Conservation (phyloP, 2,888 invertebrate genomes). For the Temnothorax rugatulus region DNA sequence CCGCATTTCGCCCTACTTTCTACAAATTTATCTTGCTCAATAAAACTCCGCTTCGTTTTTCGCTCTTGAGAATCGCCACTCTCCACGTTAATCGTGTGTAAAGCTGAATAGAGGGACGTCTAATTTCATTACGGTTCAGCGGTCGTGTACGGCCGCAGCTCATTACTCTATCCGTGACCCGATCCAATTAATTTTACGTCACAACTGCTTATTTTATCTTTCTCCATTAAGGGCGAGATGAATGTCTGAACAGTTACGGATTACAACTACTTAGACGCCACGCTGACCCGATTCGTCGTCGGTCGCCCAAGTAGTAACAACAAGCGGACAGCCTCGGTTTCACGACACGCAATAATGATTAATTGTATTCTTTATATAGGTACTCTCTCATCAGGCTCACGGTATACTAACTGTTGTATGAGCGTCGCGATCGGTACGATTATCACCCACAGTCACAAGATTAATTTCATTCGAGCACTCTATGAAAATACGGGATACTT, state of each 20-base stretch:
- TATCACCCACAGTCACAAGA: not conserved
- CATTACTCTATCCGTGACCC: constrained; percentile 27
- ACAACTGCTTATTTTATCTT: constrained; percentile 6
- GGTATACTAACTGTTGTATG: not conserved
- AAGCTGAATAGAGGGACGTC: constrained; percentile 4
- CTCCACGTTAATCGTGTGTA: constrained; percentile 16
- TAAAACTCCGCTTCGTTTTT: not conserved
- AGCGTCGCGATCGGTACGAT: not conserved
- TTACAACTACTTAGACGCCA: constrained; percentile 23
- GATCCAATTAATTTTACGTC: constrained; percentile 49
- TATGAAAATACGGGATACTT: not conserved
- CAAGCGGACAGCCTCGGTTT: not conserved
- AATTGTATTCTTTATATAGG: constrained; percentile 8
- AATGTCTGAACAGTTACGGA: constrained; percentile 2
- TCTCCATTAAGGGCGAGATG: not conserved
- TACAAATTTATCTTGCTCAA: not conserved
- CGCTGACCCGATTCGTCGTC: constrained; percentile 40
- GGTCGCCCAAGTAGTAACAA: not conserved
- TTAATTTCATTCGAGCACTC: constrained; percentile 23
- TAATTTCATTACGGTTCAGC: constrained; percentile 43
- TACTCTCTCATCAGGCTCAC: not conserved
- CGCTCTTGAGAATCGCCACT: not conserved
- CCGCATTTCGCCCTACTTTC: constrained; percentile 21
- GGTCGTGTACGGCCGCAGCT: constrained; percentile 34
- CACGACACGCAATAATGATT: constrained; percentile 9